phyloP scores from a whole-genome alignment of 2,113 vertebrate genomes.

The Circaetus cinerascens region DNA sequence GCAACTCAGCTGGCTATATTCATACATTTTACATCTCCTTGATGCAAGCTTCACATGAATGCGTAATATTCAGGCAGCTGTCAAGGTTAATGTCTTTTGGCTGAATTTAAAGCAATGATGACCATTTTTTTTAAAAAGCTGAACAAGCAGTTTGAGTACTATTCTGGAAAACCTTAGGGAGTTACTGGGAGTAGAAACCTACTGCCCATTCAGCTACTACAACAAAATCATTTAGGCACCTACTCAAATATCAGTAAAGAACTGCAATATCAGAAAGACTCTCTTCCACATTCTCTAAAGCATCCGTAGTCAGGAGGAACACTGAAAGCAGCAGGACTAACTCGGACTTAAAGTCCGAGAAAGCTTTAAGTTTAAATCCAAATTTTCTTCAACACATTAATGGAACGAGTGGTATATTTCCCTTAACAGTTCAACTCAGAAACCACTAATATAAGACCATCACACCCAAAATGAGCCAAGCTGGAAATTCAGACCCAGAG shows the following conservation, averaged over 20 bases:
- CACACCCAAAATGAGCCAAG: neutral
- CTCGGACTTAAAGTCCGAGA: neutral
- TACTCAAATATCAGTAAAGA: constrained; percentile 33
- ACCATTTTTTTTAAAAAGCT: constrained; percentile 34
- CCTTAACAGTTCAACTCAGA: neutral
- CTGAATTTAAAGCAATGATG: constrained; percentile 42
- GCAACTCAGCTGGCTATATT: constrained; percentile 58
- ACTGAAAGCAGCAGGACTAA: constrained; percentile 3
- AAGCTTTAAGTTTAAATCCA: constrained; percentile 18
- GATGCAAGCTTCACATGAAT: constrained; percentile 36
- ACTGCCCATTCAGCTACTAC: constrained; percentile 2
- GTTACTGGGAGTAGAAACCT: neutral
- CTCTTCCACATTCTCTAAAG: constrained; percentile 20
- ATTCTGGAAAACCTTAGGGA: constrained; percentile 28
- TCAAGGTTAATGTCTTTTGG: constrained; percentile 32
- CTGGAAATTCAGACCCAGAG: neutral
- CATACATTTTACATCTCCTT: constrained; percentile 39
- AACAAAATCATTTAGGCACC: constrained; percentile 5
- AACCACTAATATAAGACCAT: neutral
- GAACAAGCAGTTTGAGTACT: constrained; percentile 54
- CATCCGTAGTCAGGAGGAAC: neutral
- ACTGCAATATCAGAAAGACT: constrained; percentile 29
- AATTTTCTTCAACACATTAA: neutral
- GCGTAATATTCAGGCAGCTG: constrained; percentile 43
- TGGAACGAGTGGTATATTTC: neutral